Evolutionary conservation across 1,140 invertebrate genomes (phyloP).

Genomic region (Laupala kohalensis): DNA sequence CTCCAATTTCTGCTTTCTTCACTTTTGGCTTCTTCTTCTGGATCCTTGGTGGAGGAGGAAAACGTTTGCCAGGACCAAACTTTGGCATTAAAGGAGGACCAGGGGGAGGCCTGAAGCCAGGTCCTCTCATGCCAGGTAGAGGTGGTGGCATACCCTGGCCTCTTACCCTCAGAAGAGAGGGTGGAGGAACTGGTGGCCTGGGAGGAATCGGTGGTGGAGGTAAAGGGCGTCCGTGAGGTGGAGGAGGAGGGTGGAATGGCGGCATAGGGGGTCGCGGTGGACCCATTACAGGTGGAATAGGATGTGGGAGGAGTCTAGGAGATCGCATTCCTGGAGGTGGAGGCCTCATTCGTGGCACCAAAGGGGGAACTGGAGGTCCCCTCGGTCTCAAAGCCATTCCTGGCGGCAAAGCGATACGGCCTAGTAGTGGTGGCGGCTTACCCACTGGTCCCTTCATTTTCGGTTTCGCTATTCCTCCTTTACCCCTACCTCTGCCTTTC

Average conservation of each 20-base stretch:
- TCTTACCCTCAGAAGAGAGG: not conserved
- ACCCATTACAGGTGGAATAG: not conserved
- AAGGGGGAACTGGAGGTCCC: not conserved
- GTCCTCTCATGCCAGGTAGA: not conserved
- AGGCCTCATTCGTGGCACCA: not conserved
- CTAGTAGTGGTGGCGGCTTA: conserved; percentile 4
- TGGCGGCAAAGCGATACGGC: not conserved
- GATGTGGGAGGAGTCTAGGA: not conserved
- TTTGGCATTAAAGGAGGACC: not conserved
- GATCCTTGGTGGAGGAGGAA: not conserved
- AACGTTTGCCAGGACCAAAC: not conserved
- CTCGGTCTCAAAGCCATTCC: not conserved
- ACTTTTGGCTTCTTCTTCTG: not conserved
- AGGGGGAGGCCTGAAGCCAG: not conserved
- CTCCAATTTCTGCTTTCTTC: not conserved
- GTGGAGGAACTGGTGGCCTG: not conserved
- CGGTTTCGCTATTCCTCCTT: not conserved
- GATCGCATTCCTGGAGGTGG: conserved; percentile 4
- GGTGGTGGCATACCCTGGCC: not conserved
- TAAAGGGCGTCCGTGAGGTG: not conserved
- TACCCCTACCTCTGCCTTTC: not conserved
- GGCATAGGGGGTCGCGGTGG: not conserved
- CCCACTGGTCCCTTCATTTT: not conserved
- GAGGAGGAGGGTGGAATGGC: conserved; percentile 3
- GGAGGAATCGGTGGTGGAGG: not conserved